Percentiles rank a stretch among this genome's conserved stretches.
Evolutionary conservation across 2,113 vertebrate genomes (phyloP).

Genomic region (Equus przewalskii): DNA sequence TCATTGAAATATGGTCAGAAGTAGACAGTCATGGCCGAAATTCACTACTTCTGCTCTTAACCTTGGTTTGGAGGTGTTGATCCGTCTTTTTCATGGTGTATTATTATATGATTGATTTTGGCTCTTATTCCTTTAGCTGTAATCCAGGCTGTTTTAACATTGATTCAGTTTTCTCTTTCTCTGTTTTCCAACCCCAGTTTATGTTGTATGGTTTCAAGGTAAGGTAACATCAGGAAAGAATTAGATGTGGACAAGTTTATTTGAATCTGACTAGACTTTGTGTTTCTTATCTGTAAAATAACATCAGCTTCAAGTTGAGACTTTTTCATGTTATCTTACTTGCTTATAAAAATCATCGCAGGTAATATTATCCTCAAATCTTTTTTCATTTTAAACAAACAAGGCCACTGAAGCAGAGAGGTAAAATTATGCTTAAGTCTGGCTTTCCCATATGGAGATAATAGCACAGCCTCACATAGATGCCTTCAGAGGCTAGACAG

Average conservation of each 20-base stretch:
- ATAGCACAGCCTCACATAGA: background rate
- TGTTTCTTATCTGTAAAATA: conserved; percentile 28
- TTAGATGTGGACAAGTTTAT: conserved; percentile 17
- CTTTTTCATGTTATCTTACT: background rate
- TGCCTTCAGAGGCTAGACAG: background rate
- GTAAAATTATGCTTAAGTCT: conserved; percentile 37
- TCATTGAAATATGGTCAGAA: background rate
- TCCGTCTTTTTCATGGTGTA: background rate
- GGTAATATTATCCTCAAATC: background rate
- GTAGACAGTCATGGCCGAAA: background rate
- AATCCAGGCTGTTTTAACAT: background rate
- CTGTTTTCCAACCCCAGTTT: background rate
- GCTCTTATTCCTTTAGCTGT: background rate
- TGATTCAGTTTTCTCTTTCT: background rate
- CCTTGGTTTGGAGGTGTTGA: background rate
- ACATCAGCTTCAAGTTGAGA: background rate
- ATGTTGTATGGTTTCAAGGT: background rate
- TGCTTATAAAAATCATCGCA: background rate
- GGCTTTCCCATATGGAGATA: background rate
- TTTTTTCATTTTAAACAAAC: background rate
- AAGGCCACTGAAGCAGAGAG: background rate
- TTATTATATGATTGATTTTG: background rate
- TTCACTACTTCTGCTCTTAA: background rate
- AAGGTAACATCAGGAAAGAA: background rate
- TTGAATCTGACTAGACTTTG: conserved; percentile 19